A percentile compares a stretch with the other conserved stretches of the same genome.
phyloP scores from a whole-genome alignment of 2,797 vertebrate genomes.

The Calcarius lapponicus region DNA sequence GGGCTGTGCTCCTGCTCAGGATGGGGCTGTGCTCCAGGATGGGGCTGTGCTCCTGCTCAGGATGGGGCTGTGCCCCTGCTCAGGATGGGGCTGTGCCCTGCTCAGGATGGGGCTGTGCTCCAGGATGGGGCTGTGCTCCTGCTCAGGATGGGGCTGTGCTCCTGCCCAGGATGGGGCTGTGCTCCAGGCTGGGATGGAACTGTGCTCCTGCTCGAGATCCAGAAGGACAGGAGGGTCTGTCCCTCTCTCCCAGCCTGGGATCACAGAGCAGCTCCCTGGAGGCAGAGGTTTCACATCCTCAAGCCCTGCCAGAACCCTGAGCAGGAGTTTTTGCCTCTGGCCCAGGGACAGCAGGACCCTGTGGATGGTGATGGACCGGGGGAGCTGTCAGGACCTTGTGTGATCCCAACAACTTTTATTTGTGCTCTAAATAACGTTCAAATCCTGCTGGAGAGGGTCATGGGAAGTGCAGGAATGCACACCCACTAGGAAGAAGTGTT shows the following conservation, averaged over 20 bases:
- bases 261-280: background rate
- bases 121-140: background rate
- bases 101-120: too few relatives aligned
- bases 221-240: background rate
- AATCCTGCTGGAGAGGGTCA: background rate
- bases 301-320: background rate
- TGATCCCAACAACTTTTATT: background rate
- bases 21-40: background rate
- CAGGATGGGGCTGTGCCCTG: background rate
- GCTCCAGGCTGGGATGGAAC: background rate
- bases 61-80: background rate
- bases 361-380: rapidly evolving
- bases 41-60: background rate
- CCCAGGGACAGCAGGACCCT: background rate
- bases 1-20: background rate
- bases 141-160: background rate
- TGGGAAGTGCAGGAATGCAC: background rate
- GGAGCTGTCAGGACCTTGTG: background rate
- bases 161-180: background rate
- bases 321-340: background rate
- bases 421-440: background rate
- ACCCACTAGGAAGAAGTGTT: background rate
- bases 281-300: background rate
- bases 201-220: background rate
- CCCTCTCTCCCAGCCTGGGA: background rate